Percentiles rank a stretch among this genome's conserved stretches.
Evolutionary conservation across 2,888 invertebrate species (phyloP).

Genomic region (Callimorpha dominula): DNA sequence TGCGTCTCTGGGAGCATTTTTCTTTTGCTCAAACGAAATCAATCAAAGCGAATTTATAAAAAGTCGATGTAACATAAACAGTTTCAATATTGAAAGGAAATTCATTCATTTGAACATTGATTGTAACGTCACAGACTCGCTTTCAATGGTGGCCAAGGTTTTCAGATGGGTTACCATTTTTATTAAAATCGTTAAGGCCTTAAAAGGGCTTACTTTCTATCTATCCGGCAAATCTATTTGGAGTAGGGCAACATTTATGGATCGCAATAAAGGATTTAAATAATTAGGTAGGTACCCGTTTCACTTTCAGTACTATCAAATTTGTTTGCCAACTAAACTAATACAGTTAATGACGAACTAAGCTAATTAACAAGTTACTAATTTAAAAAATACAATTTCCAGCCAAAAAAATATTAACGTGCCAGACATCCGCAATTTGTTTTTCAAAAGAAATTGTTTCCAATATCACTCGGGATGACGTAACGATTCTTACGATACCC

Average conservation of each 20-base stretch:
- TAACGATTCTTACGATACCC: too few relatives aligned
- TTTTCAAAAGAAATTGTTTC: too few relatives aligned
- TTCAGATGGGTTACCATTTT: background rate
- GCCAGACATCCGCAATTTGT: too few relatives aligned
- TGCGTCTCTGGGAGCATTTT: too few relatives aligned
- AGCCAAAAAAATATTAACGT: too few relatives aligned
- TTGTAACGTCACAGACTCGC: background rate
- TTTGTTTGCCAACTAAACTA: background rate
- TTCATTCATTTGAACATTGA: constrained; percentile 13
- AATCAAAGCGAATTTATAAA: constrained; percentile 5
- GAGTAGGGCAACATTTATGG: background rate
- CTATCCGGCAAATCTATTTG: background rate
- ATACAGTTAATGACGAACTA: too few relatives aligned
- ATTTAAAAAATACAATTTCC: too few relatives aligned
- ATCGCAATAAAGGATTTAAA: too few relatives aligned
- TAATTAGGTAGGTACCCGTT: too few relatives aligned
- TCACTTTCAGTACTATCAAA: too few relatives aligned
- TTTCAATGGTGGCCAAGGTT: background rate
- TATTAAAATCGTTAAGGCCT: background rate
- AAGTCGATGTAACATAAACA: constrained; percentile 1
- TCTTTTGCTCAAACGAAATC: background rate
- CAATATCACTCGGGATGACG: too few relatives aligned
- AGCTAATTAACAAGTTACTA: too few relatives aligned
- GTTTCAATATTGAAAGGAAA: background rate
- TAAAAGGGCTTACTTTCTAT: background rate